Evolutionary conservation across 2,888 invertebrate genomes (phyloP).

Genomic region (Tanytarsus gracilentus): DNA sequence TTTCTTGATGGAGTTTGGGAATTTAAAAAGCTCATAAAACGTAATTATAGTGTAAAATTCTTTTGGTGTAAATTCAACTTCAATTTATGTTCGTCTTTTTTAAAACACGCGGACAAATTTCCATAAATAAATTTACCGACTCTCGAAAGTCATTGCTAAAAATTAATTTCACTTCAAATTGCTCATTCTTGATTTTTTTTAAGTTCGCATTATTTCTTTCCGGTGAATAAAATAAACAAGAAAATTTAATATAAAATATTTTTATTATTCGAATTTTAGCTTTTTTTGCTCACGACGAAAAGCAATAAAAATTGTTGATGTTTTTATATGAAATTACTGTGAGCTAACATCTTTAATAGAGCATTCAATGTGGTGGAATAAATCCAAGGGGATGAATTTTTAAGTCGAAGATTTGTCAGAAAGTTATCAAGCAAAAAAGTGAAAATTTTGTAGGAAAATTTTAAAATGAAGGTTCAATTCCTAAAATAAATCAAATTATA

Average conservation of each 20-base stretch:
- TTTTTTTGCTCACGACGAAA: background rate
- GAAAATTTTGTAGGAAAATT: no score
- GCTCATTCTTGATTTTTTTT: background rate
- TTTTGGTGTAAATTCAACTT: slow-evolving; percentile 21
- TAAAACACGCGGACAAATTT: background rate
- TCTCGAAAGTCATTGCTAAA: slow-evolving; percentile 3
- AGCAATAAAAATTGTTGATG: no score
- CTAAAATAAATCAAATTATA: no score
- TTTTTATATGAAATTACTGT: no score
- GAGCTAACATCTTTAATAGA: no score
- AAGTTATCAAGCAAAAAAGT: no score
- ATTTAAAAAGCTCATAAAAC: slow-evolving; percentile 28
- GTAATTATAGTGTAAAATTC: slow-evolving; percentile 27
- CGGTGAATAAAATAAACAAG: slow-evolving; percentile 24
- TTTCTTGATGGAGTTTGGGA: slow-evolving; percentile 25
- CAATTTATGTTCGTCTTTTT: slow-evolving; percentile 15
- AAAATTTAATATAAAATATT: slow-evolving; percentile 28
- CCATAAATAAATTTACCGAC: slow-evolving; percentile 1
- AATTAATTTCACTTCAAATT: slow-evolving; percentile 16
- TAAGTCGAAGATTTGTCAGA: no score
- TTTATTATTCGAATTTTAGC: slow-evolving; percentile 16
- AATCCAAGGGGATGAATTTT: no score
- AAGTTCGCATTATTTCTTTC: background rate
- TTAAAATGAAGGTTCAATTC: no score
- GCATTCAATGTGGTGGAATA: no score